Conservation (phyloP, 1,140 invertebrate genomes). For the Lepidurus couesii region DNA sequence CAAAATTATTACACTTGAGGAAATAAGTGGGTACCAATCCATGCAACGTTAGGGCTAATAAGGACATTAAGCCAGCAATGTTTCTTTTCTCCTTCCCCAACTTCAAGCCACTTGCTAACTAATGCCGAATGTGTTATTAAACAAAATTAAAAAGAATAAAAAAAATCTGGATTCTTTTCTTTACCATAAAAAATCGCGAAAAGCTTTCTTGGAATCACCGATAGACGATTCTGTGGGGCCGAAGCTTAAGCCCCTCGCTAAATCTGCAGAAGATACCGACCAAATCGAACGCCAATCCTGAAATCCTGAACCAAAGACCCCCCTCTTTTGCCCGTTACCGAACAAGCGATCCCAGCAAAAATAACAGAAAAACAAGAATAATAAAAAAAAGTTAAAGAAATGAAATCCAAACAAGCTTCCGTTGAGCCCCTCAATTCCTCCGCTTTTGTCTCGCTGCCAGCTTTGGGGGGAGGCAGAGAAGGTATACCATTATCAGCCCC, state of each 20-base stretch:
- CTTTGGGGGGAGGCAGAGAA: neutral
- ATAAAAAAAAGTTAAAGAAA: neutral
- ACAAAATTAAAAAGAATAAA: neutral
- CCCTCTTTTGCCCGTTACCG: neutral
- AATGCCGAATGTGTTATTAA: neutral
- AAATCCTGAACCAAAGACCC: neutral
- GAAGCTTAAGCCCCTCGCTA: neutral
- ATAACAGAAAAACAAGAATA: too few species aligned
- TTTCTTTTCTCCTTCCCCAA: too few species aligned
- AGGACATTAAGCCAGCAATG: too few species aligned
- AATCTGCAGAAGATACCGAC: neutral
- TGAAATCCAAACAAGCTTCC: neutral
- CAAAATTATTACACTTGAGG: too few species aligned
- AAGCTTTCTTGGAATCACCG: neutral
- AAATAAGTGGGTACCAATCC: too few species aligned
- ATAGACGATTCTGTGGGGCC: neutral
- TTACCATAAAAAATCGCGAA: neutral
- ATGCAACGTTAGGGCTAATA: too few species aligned
- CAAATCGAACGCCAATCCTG: neutral
- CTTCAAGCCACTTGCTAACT: too few species aligned
- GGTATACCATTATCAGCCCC: neutral
- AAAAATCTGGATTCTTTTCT: neutral
- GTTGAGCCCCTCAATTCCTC: neutral
- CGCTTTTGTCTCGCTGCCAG: neutral
- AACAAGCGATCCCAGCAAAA: neutral